Evolutionary conservation across 2,113 vertebrate genomes (phyloP).

Genomic region (Chaetops frenatus): DNA sequence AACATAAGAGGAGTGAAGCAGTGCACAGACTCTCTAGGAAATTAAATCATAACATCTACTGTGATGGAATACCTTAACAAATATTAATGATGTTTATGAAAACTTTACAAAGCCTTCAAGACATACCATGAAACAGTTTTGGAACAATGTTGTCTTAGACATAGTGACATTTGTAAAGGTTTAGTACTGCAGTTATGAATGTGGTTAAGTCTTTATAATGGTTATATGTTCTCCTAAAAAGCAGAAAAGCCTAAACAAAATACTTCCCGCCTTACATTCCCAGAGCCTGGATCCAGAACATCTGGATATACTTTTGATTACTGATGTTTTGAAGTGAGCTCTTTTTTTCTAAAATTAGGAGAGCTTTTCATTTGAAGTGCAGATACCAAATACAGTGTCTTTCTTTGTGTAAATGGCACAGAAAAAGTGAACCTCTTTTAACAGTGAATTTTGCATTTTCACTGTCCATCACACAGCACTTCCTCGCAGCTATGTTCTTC

Average conservation of each 20-base stretch:
- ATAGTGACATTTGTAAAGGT: not conserved
- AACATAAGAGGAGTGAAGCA: not conserved
- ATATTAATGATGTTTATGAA: not conserved
- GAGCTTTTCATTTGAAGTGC: rapidly evolving
- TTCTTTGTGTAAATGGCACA: rapidly evolving
- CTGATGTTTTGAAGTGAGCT: not conserved
- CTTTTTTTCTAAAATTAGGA: not conserved
- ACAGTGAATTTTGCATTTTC: not conserved
- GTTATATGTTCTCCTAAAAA: not conserved
- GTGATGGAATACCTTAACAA: not conserved
- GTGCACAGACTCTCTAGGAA: not conserved
- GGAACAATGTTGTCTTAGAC: not conserved
- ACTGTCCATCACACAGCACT: not conserved
- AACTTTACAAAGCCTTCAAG: not conserved
- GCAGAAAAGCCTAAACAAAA: not conserved
- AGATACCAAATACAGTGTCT: not conserved
- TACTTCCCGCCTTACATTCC: not conserved
- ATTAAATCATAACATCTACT: not conserved
- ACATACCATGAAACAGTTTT: not conserved
- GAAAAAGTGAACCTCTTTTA: not conserved
- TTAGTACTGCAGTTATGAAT: not conserved
- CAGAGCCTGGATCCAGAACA: not conserved
- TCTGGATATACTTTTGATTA: not conserved
- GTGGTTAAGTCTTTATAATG: not conserved
- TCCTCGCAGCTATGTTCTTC: not conserved